Evolutionary conservation across 2,113 vertebrate genomes (phyloP), one percentile per base, ranked within the genome.

Genomic region (Taxidea taxus): DNA sequence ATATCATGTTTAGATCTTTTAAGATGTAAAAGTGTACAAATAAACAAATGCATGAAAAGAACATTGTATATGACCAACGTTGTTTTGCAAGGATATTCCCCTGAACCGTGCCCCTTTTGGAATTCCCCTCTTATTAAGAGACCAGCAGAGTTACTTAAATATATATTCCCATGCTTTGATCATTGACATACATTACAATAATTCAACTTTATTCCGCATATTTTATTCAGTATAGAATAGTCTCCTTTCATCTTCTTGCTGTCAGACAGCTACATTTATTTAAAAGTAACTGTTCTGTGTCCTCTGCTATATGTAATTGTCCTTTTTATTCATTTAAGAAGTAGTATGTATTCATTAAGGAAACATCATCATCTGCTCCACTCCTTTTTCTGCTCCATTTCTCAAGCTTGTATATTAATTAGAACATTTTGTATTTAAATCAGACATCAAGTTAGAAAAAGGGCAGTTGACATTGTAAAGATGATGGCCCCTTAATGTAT

Each of bases 311-410:
- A 23, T 0, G 27, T 37, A 87, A 74, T 29, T 91, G 1, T 93
- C 51, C 16, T 49, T 95, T 88, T 92, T 58, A 81, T 88, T 93
- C 5, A 80, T 47, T 93, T 90, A 39, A 66, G 66, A 92, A 58
- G 1, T 34, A 87, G 20, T 3, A 7, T 5, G 20, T 87, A 1
- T 44, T 89, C 44, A 64, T 74, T 92, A 34, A 72, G n/a, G 29
- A 82, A 64, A 64, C 4, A 72, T 34, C 0, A 58, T 23, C 0
- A 85, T 49, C 27, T 85, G 25, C 90, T 66, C 6, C 31, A 39
- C 14, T 77, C 31, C 1, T 93, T 90, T 77, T 72, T 81, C 34
- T 91, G 23, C 23, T 6, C 14, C 8, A 34, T 92, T 93, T 64
- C 18, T 84, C 47, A 87, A 97, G 94, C 47, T 62, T 64, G 1